Conservation (phyloP, 2,113 vertebrate genomes). For the Ameiurus melas region DNA sequence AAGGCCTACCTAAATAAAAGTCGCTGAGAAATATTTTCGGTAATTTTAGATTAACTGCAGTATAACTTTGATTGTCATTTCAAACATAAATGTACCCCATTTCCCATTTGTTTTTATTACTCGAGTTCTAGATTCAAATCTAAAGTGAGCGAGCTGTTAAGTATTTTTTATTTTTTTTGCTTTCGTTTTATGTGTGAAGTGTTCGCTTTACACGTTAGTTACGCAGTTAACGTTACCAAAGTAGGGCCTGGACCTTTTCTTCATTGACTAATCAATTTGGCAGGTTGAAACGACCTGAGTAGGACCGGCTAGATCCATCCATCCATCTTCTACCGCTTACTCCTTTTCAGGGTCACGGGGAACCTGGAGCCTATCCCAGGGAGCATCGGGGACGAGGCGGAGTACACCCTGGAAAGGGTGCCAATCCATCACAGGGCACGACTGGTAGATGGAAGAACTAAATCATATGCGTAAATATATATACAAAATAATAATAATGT, state of each 20-base stretch:
- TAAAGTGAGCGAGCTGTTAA: background rate
- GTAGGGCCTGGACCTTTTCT: background rate
- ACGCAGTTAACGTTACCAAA: background rate
- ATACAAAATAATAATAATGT: background rate
- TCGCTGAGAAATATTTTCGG: background rate
- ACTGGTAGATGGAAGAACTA: background rate
- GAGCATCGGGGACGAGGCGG: too few species aligned
- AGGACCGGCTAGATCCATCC: too few species aligned
- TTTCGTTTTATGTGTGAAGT: slow-evolving; percentile 26
- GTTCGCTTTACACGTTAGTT: background rate
- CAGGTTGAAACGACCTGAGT: background rate
- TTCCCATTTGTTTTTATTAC: background rate
- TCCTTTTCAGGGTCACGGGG: too few species aligned
- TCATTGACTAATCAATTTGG: background rate
- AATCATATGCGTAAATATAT: background rate
- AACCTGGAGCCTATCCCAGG: too few species aligned
- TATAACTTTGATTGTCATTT: background rate
- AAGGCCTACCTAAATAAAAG: background rate
- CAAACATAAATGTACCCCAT: background rate
- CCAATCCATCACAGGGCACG: too few species aligned
- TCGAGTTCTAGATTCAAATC: background rate
- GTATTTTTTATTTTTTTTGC: background rate
- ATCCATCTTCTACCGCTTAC: too few species aligned
- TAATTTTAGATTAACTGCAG: background rate
- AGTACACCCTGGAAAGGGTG: too few species aligned